These are phyloP conservation scores for Cancer borealis DNA, from an alignment of 2,888 invertebrate genomes.

Conservation along the genomic window DNA sequence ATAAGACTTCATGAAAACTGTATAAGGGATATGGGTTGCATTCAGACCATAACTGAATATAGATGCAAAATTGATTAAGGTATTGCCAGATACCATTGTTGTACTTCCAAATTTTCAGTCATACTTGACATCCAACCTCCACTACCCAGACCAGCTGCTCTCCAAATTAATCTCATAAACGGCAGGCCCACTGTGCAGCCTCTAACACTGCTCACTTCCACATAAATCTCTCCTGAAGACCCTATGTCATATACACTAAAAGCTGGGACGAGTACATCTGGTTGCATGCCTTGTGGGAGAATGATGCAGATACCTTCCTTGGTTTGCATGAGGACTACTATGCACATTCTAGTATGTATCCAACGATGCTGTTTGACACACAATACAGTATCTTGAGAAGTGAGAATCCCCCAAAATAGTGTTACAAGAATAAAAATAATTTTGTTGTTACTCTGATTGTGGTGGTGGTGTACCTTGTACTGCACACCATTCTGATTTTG, in stretches of 20 bases:
- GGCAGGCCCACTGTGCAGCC: neutral
- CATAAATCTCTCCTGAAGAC: neutral
- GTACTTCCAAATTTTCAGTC: too few relatives aligned
- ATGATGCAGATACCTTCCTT: neutral
- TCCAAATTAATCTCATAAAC: neutral
- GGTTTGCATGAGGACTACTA: neutral
- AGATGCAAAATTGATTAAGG: too few relatives aligned
- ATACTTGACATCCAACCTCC: too few relatives aligned
- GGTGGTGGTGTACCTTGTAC: neutral
- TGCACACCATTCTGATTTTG: neutral
- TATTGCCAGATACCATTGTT: too few relatives aligned
- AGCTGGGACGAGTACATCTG: neutral
- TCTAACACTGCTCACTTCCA: neutral
- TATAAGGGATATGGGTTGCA: too few relatives aligned
- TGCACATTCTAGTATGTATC: neutral
- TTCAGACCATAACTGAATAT: too few relatives aligned
- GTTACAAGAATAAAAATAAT: neutral
- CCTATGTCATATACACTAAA: neutral
- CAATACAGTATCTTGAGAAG: neutral
- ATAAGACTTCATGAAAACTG: too few relatives aligned
- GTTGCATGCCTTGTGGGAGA: neutral
- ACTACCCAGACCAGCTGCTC: neutral
- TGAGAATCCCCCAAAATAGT: neutral
- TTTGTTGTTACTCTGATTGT: neutral
- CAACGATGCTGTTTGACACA: neutral